Conservation (phyloP, 2,113 vertebrate species). For the Conger conger region DNA sequence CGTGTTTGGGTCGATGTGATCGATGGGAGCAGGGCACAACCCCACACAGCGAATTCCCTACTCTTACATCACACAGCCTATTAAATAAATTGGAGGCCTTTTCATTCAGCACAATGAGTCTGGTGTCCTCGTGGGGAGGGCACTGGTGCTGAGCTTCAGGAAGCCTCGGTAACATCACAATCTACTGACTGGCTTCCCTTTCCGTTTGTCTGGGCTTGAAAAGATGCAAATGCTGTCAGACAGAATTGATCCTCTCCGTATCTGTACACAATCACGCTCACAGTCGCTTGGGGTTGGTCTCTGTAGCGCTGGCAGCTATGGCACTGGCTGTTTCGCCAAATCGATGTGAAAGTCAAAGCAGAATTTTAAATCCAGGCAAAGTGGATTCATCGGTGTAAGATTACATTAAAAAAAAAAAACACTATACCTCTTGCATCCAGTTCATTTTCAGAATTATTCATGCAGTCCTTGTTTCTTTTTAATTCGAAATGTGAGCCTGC, state of each 20-base stretch:
- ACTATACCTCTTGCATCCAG: background rate
- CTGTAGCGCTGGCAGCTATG: constrained; percentile 66
- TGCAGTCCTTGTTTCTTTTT: background rate
- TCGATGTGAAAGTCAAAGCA: constrained; percentile 71
- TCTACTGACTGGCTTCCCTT: constrained; percentile 63
- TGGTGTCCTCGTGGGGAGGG: background rate
- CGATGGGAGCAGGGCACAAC: background rate
- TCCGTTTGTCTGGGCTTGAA: constrained; percentile 60
- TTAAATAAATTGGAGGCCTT: background rate
- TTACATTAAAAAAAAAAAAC: background rate
- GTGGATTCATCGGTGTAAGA: constrained; percentile 44
- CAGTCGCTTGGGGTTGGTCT: constrained; percentile 60
- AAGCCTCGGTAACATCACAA: constrained; percentile 47
- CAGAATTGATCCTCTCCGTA: constrained; percentile 69
- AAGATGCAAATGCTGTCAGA: constrained; percentile 67
- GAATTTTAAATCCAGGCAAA: constrained; percentile 54
- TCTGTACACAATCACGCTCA: constrained; percentile 69
- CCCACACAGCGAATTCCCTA: background rate
- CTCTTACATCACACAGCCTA: background rate
- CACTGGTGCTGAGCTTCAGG: background rate
- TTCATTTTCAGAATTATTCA: background rate
- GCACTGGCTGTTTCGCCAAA: constrained; percentile 69
- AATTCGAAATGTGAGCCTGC: background rate
- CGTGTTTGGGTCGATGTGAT: background rate
- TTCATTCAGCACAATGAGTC: background rate